Evolutionary conservation across 2,797 vertebrate genomes (phyloP).

Genomic region (Onychomys arenicola): DNA sequence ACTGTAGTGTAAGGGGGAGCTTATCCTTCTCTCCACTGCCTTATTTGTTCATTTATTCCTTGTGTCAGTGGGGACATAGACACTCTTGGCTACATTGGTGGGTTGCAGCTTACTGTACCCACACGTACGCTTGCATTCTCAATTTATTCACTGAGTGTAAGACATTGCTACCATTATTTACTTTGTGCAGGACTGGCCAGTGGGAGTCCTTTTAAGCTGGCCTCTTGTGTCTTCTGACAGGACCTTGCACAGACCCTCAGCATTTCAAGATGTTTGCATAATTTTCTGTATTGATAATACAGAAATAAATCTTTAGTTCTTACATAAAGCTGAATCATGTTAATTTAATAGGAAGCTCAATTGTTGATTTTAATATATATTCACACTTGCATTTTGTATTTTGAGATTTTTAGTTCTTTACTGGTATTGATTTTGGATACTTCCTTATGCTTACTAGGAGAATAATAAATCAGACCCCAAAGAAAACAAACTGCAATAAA

Average conservation of each 20-base stretch:
- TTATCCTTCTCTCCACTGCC: neutral
- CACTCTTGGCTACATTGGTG: too few species aligned
- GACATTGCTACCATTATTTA: neutral
- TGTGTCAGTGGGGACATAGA: neutral
- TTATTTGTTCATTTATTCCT: neutral
- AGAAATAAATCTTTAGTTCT: slow-evolving; percentile 36
- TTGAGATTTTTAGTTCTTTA: slow-evolving; percentile 27
- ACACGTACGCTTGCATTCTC: neutral
- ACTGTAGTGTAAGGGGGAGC: neutral
- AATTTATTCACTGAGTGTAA: neutral
- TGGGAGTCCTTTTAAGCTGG: neutral
- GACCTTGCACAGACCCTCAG: neutral
- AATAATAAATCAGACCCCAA: neutral
- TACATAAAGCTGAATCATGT: slow-evolving; percentile 30
- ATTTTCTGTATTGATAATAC: neutral
- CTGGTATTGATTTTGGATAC: neutral
- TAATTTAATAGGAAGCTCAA: neutral
- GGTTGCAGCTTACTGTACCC: neutral
- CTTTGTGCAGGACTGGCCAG: neutral
- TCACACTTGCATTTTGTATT: neutral
- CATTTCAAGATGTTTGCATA: neutral
- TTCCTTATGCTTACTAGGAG: slow-evolving; percentile 13
- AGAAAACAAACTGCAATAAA: slow-evolving; percentile 27
- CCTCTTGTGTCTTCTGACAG: neutral
- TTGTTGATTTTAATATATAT: neutral